These are phyloP conservation scores for Heliconius sara DNA, from an alignment of 2,888 invertebrate species.

Conservation along the genomic window DNA sequence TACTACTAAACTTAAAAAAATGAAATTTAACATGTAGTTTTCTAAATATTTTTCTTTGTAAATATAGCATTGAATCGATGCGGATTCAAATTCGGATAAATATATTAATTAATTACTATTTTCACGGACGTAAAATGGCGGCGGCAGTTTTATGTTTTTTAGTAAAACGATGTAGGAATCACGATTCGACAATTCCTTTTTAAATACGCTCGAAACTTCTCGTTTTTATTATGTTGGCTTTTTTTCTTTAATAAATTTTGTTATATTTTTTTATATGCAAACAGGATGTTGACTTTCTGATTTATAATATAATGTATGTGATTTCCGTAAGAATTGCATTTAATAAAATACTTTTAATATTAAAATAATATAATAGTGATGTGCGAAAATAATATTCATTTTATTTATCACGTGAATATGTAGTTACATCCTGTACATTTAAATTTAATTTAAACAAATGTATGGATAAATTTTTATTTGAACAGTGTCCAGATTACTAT, in stretches of 20 bases:
- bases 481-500: background rate
- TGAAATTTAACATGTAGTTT: too few relatives aligned
- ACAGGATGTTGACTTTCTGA: constrained; percentile 7
- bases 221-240: background rate
- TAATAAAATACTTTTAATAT: background rate
- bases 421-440: background rate
- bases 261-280: background rate
- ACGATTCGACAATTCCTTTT: constrained; percentile 10
- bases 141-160: constrained; percentile 8
- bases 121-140: background rate
- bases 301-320: background rate
- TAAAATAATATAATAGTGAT: background rate
- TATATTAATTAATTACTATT: background rate
- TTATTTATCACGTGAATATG: background rate
- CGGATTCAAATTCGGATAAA: background rate
- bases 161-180: constrained; percentile 11
- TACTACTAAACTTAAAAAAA: background rate
- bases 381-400: background rate
- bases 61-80: background rate
- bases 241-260: background rate
- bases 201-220: background rate
- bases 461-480: background rate
- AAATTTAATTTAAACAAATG: background rate
- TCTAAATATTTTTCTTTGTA: background rate
- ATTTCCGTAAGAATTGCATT: background rate